Base-by-base conservation (phyloP, 1,140 invertebrate species). In the Drosophila pseudoananassae region DNA sequence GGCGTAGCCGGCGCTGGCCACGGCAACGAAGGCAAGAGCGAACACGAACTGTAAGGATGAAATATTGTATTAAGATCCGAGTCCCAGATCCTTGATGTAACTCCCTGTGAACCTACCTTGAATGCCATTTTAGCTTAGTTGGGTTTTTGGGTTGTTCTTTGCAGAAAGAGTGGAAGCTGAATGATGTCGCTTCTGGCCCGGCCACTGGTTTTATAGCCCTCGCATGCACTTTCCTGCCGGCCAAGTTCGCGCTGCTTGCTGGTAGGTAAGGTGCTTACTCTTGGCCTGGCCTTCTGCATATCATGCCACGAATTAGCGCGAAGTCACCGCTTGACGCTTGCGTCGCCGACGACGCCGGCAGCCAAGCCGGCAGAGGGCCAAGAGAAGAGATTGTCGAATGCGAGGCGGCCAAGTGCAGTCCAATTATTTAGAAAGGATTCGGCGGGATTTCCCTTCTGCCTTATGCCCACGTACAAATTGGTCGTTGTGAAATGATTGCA, bases 341-440 rank as follows among this genome's bases (percentile, higher is more conserved):
- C 25, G 57, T 20, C 27, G 25, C 20, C 36, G 31, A 7, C 40
- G 40, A 23, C 23, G 65, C 2, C 17, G 40, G 25, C 65, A 27
- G 49, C 25, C 29, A n/a, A 27, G 15, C 4, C 33, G 54, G 61
- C 53, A 56, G 58, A 40, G 49, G 50, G 12, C 17, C 15, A 10
- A 27, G 50, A 43, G 58, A 53, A 31, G 25, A 40, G 51, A 50
- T 83, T 87, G 83, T 81, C 82, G 65, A 76, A 43, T 33, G 55
- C 51, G 51, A 57, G 40, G 54, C 63, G 53, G 15, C 43, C 60
- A 54, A 69, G 38, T 63, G 54, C 72, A 66, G 58, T 63, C 59
- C 64, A 76, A 71, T 88, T 68, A 88, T 87, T 87, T 87, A 83
- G 82, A 87, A 87, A 83, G 83, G 83, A 87, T 87, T 87, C 78